Evolutionary conservation across 2,888 invertebrate genomes (phyloP).

Genomic region (Pyrgus malvae): DNA sequence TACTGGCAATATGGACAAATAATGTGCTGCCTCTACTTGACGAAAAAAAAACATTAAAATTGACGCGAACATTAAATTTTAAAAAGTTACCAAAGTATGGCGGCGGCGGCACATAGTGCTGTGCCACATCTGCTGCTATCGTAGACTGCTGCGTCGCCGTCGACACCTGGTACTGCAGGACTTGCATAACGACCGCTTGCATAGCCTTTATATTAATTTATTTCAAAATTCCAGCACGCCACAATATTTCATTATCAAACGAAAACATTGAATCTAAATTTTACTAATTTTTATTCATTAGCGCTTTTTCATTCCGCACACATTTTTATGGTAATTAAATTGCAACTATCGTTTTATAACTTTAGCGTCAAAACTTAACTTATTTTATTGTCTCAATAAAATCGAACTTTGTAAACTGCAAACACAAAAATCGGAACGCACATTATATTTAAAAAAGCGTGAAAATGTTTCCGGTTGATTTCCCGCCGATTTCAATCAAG

Average conservation of each 20-base stretch:
- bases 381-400: neutral
- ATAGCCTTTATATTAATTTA: slow-evolving; percentile 51
- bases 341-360: neutral
- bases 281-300: neutral
- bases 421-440: neutral
- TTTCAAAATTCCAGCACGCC: neutral
- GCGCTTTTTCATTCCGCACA: neutral
- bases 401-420: too few species aligned
- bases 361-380: neutral
- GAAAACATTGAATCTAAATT: neutral
- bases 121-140: slow-evolving; percentile 67
- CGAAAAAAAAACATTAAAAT: too few species aligned
- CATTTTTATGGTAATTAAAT: neutral
- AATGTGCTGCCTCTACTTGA: too few species aligned
- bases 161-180: slow-evolving; percentile 84
- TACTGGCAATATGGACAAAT: too few species aligned
- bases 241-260: neutral
- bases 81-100: slow-evolving; percentile 70
- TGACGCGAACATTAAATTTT: neutral
- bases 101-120: slow-evolving; percentile 74
- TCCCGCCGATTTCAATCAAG: slow-evolving; percentile 5
- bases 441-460: slow-evolving; percentile 1
- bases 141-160: slow-evolving; percentile 73
- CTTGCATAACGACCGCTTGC: slow-evolving; percentile 85
- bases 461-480: neutral